Base-by-base conservation (phyloP, 2,797 vertebrate species). In the Peromyscus melanophrys region DNA sequence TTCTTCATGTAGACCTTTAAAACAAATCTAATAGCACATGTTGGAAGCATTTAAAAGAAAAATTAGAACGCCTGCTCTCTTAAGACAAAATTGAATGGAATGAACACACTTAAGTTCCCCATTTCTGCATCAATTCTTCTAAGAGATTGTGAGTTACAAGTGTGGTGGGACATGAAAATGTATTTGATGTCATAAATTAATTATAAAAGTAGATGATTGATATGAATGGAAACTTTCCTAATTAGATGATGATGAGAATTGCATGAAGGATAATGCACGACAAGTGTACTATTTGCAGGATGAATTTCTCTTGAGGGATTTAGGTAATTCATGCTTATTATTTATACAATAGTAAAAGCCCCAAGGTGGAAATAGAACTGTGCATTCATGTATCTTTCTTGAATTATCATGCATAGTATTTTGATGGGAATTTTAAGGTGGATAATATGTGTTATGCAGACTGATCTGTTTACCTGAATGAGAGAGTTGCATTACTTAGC, bases 281-380 rank as follows among this genome's bases (percentile, higher is more conserved):
- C 10, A 96, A 94, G 81, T 91, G 34, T 94, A 37, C 25, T 76
- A 83, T 61, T 85, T 89, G 21, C 95, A 96, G 88, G 34, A n/a
- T 95, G 77, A 81, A 78, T 97, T 98, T 98, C 92, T 97, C 19
- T 61, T 94, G 89, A 96, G 95, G 89, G 77, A 96, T 98, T 98
- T 98, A 97, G 94, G 73, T 71, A 96, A 92, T 96, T 96, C 14
- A 6, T 92, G 65, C 87, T 98, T 82, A 59, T 98, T 97, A 95
- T 97, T 96, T 97, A 89, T 83, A 94, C 95, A 67, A 96, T 97
- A 95, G 97, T 98, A 55, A 98, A 96, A 97, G 94, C 43, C 46
- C 52, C 43, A 83, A 77, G 87, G 81, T 84, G 52, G 80, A 96
- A 95, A 73, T 57, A 90, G n/a, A 97, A 65, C 2, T 91, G 65